These are phyloP conservation scores for Hippoglossus stenolepis DNA, from an alignment of 2,113 vertebrate species.

Conservation along the genomic window DNA sequence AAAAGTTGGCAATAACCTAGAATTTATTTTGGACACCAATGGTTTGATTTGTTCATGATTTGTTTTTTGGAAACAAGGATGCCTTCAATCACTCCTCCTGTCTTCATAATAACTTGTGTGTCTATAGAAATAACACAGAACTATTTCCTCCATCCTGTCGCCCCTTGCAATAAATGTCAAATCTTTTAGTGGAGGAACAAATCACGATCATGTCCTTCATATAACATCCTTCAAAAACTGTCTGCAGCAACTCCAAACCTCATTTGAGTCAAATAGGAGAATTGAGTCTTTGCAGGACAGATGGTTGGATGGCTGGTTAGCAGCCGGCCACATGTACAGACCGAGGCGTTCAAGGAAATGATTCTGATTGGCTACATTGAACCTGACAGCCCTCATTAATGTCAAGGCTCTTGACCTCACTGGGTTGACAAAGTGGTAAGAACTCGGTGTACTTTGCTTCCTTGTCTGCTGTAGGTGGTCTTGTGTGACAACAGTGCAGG, in stretches of 20 bases:
- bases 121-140: not conserved
- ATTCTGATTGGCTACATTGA: slow-evolving; percentile 22
- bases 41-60: too few species aligned
- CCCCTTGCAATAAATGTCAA: not conserved
- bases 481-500: not conserved
- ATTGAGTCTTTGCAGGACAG: slow-evolving; percentile 8
- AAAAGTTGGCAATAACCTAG: too few species aligned
- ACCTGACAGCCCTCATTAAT: slow-evolving; percentile 17
- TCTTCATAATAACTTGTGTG: too few species aligned
- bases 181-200: not conserved
- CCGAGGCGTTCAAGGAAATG: slow-evolving; percentile 31
- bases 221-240: not conserved
- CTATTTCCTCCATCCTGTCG: not conserved
- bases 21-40: too few species aligned
- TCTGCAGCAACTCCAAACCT: not conserved
- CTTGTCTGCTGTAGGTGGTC: not conserved
- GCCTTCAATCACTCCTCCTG: too few species aligned
- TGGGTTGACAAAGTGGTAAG: not conserved
- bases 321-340: slow-evolving; percentile 33
- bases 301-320: slow-evolving; percentile 48
- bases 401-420: not conserved
- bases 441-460: not conserved
- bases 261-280: not conserved
- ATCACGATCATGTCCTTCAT: not conserved
- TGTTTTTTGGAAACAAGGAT: too few species aligned